phyloP scores from a whole-genome alignment of 2,888 invertebrate species.

The Stenchaetothrips biformis region DNA sequence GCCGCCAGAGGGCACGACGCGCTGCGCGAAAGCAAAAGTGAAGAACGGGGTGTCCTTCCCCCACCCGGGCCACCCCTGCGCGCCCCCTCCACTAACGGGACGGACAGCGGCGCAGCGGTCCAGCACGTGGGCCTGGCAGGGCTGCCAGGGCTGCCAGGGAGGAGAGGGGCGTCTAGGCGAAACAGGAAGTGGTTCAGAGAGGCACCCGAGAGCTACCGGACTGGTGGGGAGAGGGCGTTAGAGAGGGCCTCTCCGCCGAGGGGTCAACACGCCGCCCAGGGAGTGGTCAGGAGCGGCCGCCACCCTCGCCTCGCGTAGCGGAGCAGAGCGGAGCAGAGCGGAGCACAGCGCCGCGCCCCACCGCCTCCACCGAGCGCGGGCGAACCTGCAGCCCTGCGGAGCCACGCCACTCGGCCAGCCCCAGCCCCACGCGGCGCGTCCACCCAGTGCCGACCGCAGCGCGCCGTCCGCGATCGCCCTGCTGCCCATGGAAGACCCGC shows the following conservation, averaged over 20 bases:
- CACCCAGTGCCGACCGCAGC: background rate
- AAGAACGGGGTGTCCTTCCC: background rate
- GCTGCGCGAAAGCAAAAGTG: background rate
- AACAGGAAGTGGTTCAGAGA: background rate
- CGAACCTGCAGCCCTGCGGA: background rate
- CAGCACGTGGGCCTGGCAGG: background rate
- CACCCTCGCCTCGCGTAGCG: background rate
- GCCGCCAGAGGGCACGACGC: background rate
- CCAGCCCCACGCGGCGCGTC: background rate
- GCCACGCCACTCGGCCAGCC: background rate
- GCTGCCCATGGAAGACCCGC: background rate
- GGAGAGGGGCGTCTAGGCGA: background rate
- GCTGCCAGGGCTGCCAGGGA: background rate
- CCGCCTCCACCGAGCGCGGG: background rate
- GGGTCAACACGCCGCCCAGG: conserved; percentile 6
- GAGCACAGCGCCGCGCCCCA: background rate
- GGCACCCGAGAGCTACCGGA: background rate
- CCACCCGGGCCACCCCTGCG: background rate
- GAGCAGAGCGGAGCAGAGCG: too few species aligned
- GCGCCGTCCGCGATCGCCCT: background rate
- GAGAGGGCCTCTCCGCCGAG: background rate
- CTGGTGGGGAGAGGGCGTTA: background rate
- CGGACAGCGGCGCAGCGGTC: background rate
- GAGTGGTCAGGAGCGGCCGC: conserved; percentile 9
- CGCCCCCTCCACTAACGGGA: conserved; percentile 12